These are phyloP conservation scores for Pontoporia blainvillei DNA, from an alignment of 2,113 vertebrate species.

Conservation along the genomic window DNA sequence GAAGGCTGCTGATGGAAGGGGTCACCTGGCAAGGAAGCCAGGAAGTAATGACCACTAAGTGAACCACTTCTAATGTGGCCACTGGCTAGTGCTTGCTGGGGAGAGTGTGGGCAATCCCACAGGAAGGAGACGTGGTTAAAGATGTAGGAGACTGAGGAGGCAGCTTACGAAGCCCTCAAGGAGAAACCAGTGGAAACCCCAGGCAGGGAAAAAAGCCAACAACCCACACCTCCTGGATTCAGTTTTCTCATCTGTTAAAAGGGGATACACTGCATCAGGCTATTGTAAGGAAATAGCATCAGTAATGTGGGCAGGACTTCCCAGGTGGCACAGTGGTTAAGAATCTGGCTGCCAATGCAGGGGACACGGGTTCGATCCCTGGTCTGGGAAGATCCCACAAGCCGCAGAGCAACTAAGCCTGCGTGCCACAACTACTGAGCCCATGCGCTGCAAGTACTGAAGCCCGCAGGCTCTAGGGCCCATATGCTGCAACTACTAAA, in stretches of 20 bases:
- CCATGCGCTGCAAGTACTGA: too few relatives aligned
- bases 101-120: constrained; percentile 3
- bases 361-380: too few relatives aligned
- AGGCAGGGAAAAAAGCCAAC: neutral
- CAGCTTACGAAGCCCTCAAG: constrained; percentile 13
- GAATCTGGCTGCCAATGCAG: too few relatives aligned
- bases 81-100: constrained; percentile 20
- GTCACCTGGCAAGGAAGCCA: constrained; percentile 22
- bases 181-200: constrained; percentile 32
- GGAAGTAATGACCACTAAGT: neutral
- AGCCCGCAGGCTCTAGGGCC: too few relatives aligned
- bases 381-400: too few relatives aligned
- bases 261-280: neutral
- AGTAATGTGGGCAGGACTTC: too few relatives aligned
- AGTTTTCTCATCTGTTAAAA: neutral
- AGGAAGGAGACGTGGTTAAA: neutral
- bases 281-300: neutral
- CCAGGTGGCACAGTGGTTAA: too few relatives aligned
- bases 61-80: constrained; percentile 12
- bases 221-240: neutral
- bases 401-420: too few relatives aligned
- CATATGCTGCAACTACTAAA: too few relatives aligned
- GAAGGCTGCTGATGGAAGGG: constrained; percentile 32
- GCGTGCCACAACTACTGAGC: too few relatives aligned
- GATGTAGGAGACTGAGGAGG: neutral